Evolutionary conservation across 2,888 invertebrate species (phyloP), one percentile per base, ranked within the genome.

Genomic region (Melieria picta): DNA sequence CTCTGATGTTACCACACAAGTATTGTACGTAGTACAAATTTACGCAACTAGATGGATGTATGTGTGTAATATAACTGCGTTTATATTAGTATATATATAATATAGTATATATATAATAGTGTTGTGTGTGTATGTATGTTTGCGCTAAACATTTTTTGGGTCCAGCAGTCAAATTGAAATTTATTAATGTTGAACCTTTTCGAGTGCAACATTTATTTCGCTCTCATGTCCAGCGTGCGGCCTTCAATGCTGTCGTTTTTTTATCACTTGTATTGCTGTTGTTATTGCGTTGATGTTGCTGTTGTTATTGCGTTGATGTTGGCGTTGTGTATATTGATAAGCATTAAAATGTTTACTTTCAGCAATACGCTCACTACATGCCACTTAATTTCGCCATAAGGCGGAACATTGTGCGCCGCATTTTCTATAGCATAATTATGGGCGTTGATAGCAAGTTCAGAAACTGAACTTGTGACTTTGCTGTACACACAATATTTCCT

Each of bases 381-480:
- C 30, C 30, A 30, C 30, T 30, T 30, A 30, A 30, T 30, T 30
- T 30, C 30, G 30, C 30, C 30, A 30, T 30, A 30, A 30, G 2
- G 30, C 30, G 30, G 30, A 30, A 3, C 30, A 30, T 30, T 30
- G 30, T 30, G 30, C 30, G 30, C 30, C 30, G 30, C 30, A 30
- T 30, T 52, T 52, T 45, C n/a, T n/a, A 45, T 48, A 48, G 67
- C 45, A 63, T 57, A 69, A 13, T 60, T 60, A 60, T 13, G 52
- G 52, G 60, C 67, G 67, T 61, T 60, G 52, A 43, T 61, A 43
- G n/a, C 43, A n/a, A n/a, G 30, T 30, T 30, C 30, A 30, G 30
- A 30, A 3, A 30, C 30, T 30, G 30, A 30, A 30, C 30, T 30
- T 30, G 30, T 30, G 3, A 30, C 30, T 2, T 30, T 30, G 3